Evolutionary conservation across 2,113 vertebrate genomes (phyloP).

Genomic region (Brachyhypopomus gauderio): DNA sequence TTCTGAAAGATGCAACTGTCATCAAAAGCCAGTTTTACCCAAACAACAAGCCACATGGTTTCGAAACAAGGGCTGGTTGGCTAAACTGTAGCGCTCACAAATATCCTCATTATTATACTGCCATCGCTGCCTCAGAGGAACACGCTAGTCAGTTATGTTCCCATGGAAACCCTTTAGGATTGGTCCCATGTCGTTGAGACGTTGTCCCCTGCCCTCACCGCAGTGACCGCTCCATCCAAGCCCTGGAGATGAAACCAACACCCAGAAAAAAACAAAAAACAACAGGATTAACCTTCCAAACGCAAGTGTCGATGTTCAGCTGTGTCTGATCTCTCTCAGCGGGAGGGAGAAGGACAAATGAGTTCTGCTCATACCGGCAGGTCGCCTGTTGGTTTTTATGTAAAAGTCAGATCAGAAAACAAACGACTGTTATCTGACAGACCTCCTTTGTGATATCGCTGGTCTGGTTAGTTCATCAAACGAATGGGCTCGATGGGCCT

Average conservation of each 20-base stretch:
- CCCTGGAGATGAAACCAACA: too few species aligned
- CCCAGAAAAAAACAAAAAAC: too few species aligned
- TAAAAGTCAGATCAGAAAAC: neutral
- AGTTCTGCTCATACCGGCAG: too few species aligned
- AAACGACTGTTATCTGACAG: neutral
- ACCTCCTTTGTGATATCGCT: too few species aligned
- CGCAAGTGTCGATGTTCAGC: too few species aligned
- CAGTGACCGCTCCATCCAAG: too few species aligned
- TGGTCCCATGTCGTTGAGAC: too few species aligned
- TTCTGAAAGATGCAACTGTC: neutral
- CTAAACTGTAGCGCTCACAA: neutral
- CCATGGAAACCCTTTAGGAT: too few species aligned
- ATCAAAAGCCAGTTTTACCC: neutral
- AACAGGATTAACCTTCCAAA: too few species aligned
- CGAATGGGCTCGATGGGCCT: neutral
- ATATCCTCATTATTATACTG: neutral
- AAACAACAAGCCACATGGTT: neutral
- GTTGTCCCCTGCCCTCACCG: too few species aligned
- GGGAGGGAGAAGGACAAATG: neutral
- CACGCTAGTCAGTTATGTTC: too few species aligned
- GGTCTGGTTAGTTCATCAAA: neutral
- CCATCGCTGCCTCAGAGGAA: too few species aligned
- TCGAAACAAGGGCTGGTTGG: neutral
- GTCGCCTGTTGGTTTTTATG: neutral
- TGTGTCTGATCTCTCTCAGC: neutral